Evolutionary conservation across 2,113 vertebrate genomes (phyloP).

Genomic region (Platysternon megacephalum): DNA sequence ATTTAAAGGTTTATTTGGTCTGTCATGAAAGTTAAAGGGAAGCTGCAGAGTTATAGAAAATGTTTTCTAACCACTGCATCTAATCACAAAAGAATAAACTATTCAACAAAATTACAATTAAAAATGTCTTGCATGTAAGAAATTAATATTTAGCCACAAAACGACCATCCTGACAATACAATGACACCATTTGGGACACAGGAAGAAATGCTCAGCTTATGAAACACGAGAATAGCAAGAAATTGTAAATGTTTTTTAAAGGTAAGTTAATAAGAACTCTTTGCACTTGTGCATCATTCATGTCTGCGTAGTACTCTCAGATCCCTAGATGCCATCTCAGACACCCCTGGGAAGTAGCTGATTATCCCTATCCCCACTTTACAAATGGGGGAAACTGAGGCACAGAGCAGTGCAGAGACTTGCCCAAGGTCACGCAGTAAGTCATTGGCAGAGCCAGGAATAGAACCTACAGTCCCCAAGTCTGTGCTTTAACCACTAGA

Average conservation of each 20-base stretch:
- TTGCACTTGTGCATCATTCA: no score
- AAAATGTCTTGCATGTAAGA: neutral
- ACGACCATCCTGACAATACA: constrained; percentile 9
- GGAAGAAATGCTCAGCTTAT: rapidly evolving
- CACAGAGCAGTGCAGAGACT: neutral
- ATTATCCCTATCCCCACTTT: neutral
- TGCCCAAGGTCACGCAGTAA: neutral
- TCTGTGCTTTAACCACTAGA: neutral
- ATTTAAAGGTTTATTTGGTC: rapidly evolving
- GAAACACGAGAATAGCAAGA: neutral
- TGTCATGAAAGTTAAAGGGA: neutral
- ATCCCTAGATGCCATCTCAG: no score
- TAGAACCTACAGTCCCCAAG: neutral
- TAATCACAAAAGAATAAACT: neutral
- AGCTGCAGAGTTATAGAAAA: neutral
- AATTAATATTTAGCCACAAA: neutral
- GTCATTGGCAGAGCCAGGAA: neutral
- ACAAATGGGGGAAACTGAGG: neutral
- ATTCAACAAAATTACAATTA: neutral
- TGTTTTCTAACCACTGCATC: neutral
- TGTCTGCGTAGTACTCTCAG: no score
- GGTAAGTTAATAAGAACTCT: neutral
- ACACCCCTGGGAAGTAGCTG: neutral
- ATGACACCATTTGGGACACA: rapidly evolving
- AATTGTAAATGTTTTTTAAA: neutral